A percentile compares a stretch with the other conserved stretches of the same genome.
phyloP scores from a whole-genome alignment of 2,888 invertebrate genomes.

The Rhagium mordax region DNA sequence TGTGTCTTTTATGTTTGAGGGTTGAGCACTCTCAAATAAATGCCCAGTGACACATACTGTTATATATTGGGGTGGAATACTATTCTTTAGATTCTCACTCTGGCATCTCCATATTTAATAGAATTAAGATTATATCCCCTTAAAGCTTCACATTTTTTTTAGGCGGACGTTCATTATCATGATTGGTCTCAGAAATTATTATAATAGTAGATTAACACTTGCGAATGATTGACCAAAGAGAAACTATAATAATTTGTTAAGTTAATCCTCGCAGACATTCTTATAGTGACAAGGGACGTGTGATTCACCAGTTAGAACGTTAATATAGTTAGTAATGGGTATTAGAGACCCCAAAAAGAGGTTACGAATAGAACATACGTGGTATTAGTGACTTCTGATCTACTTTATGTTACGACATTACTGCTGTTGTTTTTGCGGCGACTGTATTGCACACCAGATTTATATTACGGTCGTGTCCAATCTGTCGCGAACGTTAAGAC shows the following conservation, averaged over 20 bases:
- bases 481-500: constrained; percentile 65
- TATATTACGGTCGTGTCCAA: constrained; percentile 61
- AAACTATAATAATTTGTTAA: too few relatives aligned
- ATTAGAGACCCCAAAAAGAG: constrained; percentile 14
- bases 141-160: neutral
- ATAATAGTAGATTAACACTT: too few relatives aligned
- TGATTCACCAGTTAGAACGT: neutral
- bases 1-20: constrained; percentile 41
- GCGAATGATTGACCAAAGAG: too few relatives aligned
- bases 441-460: constrained; percentile 24
- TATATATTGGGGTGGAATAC: constrained; percentile 28
- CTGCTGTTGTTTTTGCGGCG: constrained; percentile 21
- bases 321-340: neutral
- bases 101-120: constrained; percentile 18
- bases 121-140: constrained; percentile 1
- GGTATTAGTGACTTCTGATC: constrained; percentile 31
- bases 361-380: constrained; percentile 4
- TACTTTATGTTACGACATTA: constrained; percentile 28
- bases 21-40: constrained; percentile 23
- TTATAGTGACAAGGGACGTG: neutral
- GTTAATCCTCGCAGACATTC: neutral
- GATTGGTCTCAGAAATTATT: too few relatives aligned
- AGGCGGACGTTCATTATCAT: neutral
- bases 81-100: constrained; percentile 37
- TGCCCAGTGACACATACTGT: constrained; percentile 36